Base-by-base conservation (phyloP, 2,888 invertebrate species). In the Bursaphelenchus okinawaensis region DNA sequence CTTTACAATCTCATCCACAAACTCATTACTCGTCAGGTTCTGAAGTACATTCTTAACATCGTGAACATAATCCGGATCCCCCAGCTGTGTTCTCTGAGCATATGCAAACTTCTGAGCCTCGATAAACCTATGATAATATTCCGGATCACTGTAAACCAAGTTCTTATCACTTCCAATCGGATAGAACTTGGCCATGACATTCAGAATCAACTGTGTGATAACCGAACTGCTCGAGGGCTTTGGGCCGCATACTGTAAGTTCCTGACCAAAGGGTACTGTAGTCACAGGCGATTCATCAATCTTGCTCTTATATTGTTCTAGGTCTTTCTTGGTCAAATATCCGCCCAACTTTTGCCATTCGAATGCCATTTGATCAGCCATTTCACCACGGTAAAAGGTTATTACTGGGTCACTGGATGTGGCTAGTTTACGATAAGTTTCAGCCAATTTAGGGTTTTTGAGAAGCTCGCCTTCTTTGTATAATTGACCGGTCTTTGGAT, bases 91-190 rank as follows among this genome's bases (percentile, higher is more conserved):
- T 29, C 80, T 63, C 79, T 89, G 88, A 0, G 91, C 93, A 83
- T 90, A 93, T 20, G 90, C 93, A 85, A 89, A 93, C 84, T 96
- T 96, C 84, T 92, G 91, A 7, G 90, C 88, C 83, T 96, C 95
- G 12, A 90, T 86, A 68, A 93, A 86, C 69, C 91, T 88, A 77
- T 96, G 94, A 87, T 90, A 90, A 1, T 90, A 89, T 0, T 83
- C 72, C n/a, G 75, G 72, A 19, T 72, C 68, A 26, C 55, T 54
- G 28, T 22, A 67, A 7, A 69, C 23, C 9, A 28, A 55, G 7
- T 55, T 23, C 16, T 54, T 12, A 31, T 68, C 29, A n/a, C 52
- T 55, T 20, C 66, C 70, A 29, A 57, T 26, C 6, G 70, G 70
- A 68, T 63, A 69, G 23, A 69, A 55, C 23, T 54, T 66, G 65